Percentiles rank a stretch among this genome's conserved stretches.
Conservation (phyloP, 1,140 invertebrate genomes). For the Ylistrum balloti region DNA sequence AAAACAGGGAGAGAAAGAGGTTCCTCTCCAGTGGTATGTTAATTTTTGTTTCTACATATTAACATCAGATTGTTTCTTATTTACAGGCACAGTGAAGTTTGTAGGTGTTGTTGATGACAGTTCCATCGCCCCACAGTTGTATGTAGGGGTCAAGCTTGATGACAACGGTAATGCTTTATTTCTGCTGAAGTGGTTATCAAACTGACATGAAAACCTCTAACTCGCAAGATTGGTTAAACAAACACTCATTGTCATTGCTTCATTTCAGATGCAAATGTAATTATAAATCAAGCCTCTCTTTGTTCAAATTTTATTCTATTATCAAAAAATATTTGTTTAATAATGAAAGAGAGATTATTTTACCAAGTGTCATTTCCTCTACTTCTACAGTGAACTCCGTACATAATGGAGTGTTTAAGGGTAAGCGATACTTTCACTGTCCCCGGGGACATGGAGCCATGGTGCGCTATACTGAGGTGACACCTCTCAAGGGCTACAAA, state of each 20-base stretch:
- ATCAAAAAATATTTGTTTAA: no score
- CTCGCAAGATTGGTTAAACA: background rate
- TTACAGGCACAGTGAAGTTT: conserved; percentile 76
- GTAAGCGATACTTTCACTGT: conserved; percentile 80
- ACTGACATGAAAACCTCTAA: background rate
- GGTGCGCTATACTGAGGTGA: conserved; percentile 75
- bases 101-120: conserved; percentile 76
- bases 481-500: conserved; percentile 63
- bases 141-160: conserved; percentile 77
- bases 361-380: background rate
- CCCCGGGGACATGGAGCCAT: conserved; percentile 78
- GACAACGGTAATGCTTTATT: conserved; percentile 74
- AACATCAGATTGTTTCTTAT: background rate
- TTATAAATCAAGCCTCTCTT: no score
- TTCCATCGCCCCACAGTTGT: conserved; percentile 71
- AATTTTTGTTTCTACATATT: no score
- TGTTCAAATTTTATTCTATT: no score
- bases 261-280: no score
- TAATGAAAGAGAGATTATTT: background rate
- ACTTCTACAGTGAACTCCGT: conserved; percentile 72
- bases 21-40: no score
- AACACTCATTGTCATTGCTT: no score
- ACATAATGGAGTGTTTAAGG: conserved; percentile 79
- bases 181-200: background rate
- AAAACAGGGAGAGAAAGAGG: no score